Evolutionary conservation across 2,113 vertebrate genomes (phyloP), one percentile per base, ranked within the genome.

Genomic region (Phylloscopus trochilus): DNA sequence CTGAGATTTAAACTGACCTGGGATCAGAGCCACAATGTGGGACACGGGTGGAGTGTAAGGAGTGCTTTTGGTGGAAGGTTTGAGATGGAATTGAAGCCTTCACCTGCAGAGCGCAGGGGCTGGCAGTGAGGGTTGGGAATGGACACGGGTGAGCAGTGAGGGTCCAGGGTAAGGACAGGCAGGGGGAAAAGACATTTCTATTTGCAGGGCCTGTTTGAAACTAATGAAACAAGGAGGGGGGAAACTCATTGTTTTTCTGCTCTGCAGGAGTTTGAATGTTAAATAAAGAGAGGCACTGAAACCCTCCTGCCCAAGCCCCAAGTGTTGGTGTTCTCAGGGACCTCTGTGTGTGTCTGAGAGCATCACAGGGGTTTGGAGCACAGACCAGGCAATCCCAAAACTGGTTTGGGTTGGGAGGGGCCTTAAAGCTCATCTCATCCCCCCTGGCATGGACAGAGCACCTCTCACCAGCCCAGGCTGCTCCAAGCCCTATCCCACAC

Each of bases 321-420:
- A 31, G 28, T 0, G 58, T 0, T 35, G 64, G 5, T 18, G 37
- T 15, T 73, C 49, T 55, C 7, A 1, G 47, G 41, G 35, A 3
- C 0, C 15, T 33, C 51, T 6, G 8, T 2, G 41, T 10, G 60
- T 23, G 20, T 35, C 52, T 35, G 70, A 15, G 37, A 41, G 44
- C 53, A 31, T 3, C 72, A 2, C 15, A 0, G 39, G 64, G 19
- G 2, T 53, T 49, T 47, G 63, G 67, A 69, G 68, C 1, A 3
- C 53, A 55, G 16, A 28, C 6, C 11, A 0, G 3, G 37, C 30
- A 53, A 28, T 7, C 30, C 35, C 56, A 20, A 20, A 41, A 4
- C 27, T 37, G 56, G 8, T 20, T 63, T 37, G 31, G 22, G 31
- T 7, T 28, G 43, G 35, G 66, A 76, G 26, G 26, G 27, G 59